phyloP scores from a whole-genome alignment of 2,113 vertebrate genomes.

The Catharus minimus region DNA sequence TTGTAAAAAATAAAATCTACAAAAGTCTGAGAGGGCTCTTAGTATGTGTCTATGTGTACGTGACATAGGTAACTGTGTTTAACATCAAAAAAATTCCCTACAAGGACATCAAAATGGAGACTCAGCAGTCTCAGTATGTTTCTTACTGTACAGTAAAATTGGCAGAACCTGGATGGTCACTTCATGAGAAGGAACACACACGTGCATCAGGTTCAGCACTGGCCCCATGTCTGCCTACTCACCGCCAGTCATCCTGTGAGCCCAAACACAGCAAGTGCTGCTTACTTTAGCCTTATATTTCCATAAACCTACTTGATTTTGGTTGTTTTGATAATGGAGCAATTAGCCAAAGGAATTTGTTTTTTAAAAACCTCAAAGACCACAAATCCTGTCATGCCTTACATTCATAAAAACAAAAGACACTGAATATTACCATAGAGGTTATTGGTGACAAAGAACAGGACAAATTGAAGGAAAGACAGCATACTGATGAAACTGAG shows the following conservation, averaged over 20 bases:
- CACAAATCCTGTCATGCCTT: not conserved
- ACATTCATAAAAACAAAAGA: not conserved
- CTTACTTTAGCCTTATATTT: not conserved
- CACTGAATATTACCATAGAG: not conserved
- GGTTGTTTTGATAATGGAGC: not conserved
- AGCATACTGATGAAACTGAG: not conserved
- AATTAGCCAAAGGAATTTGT: not conserved
- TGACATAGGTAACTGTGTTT: not conserved
- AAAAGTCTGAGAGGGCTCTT: not conserved
- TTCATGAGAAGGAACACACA: not conserved
- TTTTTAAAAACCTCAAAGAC: not conserved
- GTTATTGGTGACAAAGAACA: not conserved
- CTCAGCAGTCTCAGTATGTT: not conserved
- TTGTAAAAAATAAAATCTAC: not conserved
- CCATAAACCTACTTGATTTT: not conserved
- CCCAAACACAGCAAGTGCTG: not conserved
- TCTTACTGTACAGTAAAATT: not conserved
- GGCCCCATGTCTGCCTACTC: not conserved
- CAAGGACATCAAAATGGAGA: not conserved
- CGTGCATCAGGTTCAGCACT: fast-evolving
- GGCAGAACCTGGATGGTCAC: not conserved
- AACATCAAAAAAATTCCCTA: not conserved
- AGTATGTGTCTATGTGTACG: not conserved
- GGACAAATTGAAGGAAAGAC: not conserved
- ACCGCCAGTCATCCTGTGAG: not conserved